Evolutionary conservation across 2,888 invertebrate species (phyloP), one percentile per base, ranked within the genome.

Genomic region (Phaedon cochleariae): DNA sequence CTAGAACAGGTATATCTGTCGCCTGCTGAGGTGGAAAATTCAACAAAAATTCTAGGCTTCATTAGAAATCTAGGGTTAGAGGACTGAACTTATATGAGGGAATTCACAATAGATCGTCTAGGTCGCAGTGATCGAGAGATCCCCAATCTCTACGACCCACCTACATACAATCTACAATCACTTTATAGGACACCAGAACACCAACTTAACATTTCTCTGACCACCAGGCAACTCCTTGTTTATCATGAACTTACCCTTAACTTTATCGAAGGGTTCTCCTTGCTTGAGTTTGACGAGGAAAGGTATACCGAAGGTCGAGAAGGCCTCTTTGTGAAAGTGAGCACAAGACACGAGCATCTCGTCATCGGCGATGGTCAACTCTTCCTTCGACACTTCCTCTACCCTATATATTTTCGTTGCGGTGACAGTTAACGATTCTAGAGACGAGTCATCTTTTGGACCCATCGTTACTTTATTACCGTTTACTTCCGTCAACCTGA

Each of bases 271-370:
- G 15, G 92, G 89, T 87, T 98, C 98, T 73, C 92, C 92, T 87
- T 97, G 90, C 82, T 93, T 94, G 72, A 95, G 88, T 85, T 95
- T 96, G 74, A 94, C 86, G 80, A 95, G 90, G 85, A 97, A 97
- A 68, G 97, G 97, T 73, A 94, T 92, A 66, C 97, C 97, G 84
- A 97, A 97, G 57, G 95, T 94, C 71, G 94, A 92, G 84, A 92
- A 95, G 75, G 94, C 90, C 83, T 97, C 97, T 87, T 97, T 98
- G 83, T 96, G 92, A 87, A 95, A 99, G 86, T 99, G 98, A 68
- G 97, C 96, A 79, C 97, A 97, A 64, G 98, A 95, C 69, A 99
- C 90, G 64, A 98, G 86, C 83, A 94, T 87, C 85, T 98, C 98
- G 81, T 94, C 91, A 66, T 94, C 93, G 80, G 86, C 86, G 75